Evolutionary conservation across 2,113 vertebrate genomes (phyloP).

Genomic region (Phylloscopus trochilus): DNA sequence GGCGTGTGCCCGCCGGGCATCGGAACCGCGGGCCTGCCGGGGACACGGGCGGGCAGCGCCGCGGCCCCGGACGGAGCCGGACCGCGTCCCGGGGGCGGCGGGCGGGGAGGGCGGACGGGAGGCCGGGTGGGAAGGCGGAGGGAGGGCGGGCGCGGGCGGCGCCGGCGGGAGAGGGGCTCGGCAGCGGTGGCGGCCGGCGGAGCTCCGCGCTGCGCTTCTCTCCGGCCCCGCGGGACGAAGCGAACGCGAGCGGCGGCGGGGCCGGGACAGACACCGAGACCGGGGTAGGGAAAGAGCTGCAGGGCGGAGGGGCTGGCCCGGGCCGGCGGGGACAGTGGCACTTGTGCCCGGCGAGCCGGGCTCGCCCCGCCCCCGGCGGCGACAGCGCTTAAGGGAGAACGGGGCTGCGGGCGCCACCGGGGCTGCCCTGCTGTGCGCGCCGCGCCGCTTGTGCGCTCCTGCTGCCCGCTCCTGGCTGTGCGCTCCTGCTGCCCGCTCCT

Average conservation of each 20-base stretch:
- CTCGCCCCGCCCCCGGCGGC: background rate
- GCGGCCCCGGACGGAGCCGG: background rate
- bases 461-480: no score
- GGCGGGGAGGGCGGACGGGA: background rate
- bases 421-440: background rate
- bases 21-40: no score
- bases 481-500: no score
- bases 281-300: background rate
- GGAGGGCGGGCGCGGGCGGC: background rate
- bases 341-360: background rate
- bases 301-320: background rate
- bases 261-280: background rate
- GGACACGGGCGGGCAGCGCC: no score
- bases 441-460: no score
- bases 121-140: background rate
- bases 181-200: background rate
- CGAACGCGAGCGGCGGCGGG: background rate
- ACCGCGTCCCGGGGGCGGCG: background rate
- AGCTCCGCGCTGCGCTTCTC: background rate
- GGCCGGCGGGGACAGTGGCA: background rate
- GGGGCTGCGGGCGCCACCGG: background rate
- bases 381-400: background rate
- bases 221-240: background rate
- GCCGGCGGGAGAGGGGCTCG: background rate
- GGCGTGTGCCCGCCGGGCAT: background rate